phyloP scores from a whole-genome alignment of 2,797 vertebrate genomes.

The Coracias cyanogaster region DNA sequence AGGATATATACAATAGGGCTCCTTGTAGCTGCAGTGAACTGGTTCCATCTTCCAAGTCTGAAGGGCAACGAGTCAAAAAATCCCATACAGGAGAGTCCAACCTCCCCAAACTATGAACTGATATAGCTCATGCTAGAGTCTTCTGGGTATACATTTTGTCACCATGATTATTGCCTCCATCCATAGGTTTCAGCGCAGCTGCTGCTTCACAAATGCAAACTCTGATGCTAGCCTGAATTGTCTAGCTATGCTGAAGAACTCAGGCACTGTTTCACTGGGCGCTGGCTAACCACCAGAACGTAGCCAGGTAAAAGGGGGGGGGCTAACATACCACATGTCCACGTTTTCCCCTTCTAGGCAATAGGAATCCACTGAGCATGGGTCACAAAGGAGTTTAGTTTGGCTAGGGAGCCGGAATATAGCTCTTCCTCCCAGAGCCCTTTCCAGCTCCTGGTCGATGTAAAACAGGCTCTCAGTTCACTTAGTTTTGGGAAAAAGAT shows the following conservation, averaged over 20 bases:
- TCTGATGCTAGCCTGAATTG: not conserved
- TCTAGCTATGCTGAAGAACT: not conserved
- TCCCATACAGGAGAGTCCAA: not conserved
- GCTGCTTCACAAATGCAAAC: not conserved
- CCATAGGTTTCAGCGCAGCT: not conserved
- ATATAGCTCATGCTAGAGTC: accelerated
- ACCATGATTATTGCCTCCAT: not conserved
- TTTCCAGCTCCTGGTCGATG: not conserved
- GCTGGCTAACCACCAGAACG: not conserved
- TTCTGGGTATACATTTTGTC: not conserved
- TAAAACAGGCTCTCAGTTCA: not conserved
- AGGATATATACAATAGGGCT: not conserved
- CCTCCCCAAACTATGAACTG: not conserved
- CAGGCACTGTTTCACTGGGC: not conserved
- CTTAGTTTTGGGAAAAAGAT: not conserved
- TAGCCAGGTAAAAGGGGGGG: not conserved
- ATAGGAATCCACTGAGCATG: not conserved
- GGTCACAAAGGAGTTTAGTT: not conserved
- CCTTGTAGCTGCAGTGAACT: not conserved
- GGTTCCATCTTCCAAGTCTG: not conserved
- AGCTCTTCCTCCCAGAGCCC: not conserved
- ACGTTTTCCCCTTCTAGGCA: not conserved
- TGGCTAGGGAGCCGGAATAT: not conserved
- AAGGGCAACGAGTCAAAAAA: not conserved
- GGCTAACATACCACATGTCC: not conserved